phyloP scores from a whole-genome alignment of 2,888 invertebrate genomes.

The Cantharis lateralis region DNA sequence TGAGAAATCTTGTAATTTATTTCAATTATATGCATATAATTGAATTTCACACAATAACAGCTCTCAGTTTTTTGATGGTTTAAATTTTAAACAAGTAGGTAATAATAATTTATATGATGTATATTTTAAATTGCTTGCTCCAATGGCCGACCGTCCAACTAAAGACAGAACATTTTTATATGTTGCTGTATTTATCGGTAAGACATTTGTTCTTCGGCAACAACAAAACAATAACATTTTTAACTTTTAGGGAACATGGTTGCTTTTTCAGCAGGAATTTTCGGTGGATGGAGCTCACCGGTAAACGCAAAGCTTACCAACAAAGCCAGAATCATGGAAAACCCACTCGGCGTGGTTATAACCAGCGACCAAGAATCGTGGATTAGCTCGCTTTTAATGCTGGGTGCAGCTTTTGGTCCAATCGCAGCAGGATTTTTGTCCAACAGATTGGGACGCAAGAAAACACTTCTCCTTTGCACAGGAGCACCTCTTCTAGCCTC shows the following conservation, averaged over 20 bases:
- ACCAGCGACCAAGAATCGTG: slow-evolving; percentile 67
- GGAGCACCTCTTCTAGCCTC: slow-evolving; percentile 41
- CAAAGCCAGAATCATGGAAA: slow-evolving; percentile 46
- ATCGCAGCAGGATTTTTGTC: neutral
- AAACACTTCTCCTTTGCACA: slow-evolving; percentile 66
- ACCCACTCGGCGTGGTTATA: slow-evolving; percentile 58
- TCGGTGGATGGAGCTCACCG: slow-evolving; percentile 56
- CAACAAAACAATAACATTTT: slow-evolving; percentile 8
- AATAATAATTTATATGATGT: too few relatives aligned
- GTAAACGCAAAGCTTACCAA: slow-evolving; percentile 40
- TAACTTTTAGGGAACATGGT: slow-evolving; percentile 55
- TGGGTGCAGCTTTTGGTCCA: neutral
- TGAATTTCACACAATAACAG: too few relatives aligned
- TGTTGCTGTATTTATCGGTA: too few relatives aligned
- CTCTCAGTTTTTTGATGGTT: too few relatives aligned
- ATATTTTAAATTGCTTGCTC: too few relatives aligned
- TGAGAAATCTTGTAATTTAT: too few relatives aligned
- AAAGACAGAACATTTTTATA: too few relatives aligned
- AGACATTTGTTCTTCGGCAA: too few relatives aligned
- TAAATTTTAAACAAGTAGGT: too few relatives aligned
- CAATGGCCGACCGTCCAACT: too few relatives aligned
- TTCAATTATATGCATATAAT: too few relatives aligned
- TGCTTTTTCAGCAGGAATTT: slow-evolving; percentile 53
- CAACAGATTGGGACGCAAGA: slow-evolving; percentile 59
- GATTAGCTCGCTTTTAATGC: slow-evolving; percentile 63